Base-by-base conservation (phyloP, 64 coral and sea anemone genomes). In the Actinia equina region DNA sequence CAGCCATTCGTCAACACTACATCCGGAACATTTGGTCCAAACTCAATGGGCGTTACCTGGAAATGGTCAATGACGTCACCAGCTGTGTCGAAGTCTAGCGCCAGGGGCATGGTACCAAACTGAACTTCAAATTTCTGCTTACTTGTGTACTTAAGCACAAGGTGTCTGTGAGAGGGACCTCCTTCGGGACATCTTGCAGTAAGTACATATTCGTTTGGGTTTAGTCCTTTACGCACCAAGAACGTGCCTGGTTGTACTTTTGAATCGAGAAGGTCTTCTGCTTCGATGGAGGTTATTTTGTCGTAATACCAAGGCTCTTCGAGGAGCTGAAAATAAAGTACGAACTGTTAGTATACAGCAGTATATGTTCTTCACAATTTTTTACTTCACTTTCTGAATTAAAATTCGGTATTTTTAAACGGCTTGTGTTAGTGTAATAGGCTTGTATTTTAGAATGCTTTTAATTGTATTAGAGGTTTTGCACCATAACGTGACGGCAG, bases 1-100 rank as follows among this genome's bases (percentile, higher is more conserved):
- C 89, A 91, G 23, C 71, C 84, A 82, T 54, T 41, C 5, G 84
- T 82, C 23, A 91, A 43, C 6, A 91, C 89, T 13, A 91, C 54
- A 91, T 91, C 89, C 5, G 89, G 89, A 2, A 79, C 83, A 37
- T 81, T 64, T 22, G 77, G 84, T 27, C 86, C 89, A 82, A 91
- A 91, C 26, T 80, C n/a, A 27, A 91, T 91, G 9, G 89, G 89
- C 13, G 89, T 91, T 10, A 86, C 77, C 79, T 87, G 89, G 53
- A 87, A 91, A 71, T 91, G 84, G 46, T 82, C 79, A 20, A 87
- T 79, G 60, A 91, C 84, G 5, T 86, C 89, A 54, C 46, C 23
- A 19, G 87, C 43, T 52, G 83, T 57, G 17, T 69, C 25, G 42
- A 91, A 91, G 20, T 46, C 86, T 23, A 87, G 7, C 46, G 26